Conservation (phyloP, 2,888 invertebrate species). For the Chrysolina haemoptera region DNA sequence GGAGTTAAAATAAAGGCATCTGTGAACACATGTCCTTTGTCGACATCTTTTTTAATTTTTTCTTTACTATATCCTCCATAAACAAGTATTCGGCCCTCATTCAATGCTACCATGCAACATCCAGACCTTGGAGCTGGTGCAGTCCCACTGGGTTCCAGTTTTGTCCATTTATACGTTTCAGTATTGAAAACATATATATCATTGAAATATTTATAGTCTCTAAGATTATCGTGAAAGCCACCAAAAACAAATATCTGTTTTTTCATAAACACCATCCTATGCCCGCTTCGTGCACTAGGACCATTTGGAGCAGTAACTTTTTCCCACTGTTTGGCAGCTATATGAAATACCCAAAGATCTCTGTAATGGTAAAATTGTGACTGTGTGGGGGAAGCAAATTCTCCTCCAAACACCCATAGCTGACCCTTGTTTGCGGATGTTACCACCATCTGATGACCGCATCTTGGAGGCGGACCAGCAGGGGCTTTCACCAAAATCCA, state of each 20-base stretch:
- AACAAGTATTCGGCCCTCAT: constrained; percentile 78
- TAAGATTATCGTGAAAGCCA: constrained; percentile 91
- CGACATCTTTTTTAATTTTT: constrained; percentile 81
- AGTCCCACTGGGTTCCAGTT: constrained; percentile 77
- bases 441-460: constrained; percentile 89
- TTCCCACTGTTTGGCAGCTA: constrained; percentile 82
- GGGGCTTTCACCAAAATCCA: constrained; percentile 89
- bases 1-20: constrained; percentile 80
- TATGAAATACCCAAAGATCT: constrained; percentile 90
- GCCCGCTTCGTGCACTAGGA: constrained; percentile 89
- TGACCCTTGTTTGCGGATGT: constrained; percentile 83
- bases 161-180: constrained; percentile 85
- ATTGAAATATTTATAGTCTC: constrained; percentile 91
- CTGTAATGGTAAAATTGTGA: constrained; percentile 94
- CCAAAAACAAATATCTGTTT: constrained; percentile 90
- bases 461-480: constrained; percentile 89
- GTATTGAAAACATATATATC: constrained; percentile 88
- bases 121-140: constrained; percentile 86
- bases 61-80: constrained; percentile 87
- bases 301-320: constrained; percentile 82
- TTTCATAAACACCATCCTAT: constrained; percentile 87
- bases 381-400: constrained; percentile 91
- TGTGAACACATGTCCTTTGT: constrained; percentile 79
- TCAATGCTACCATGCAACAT: constrained; percentile 79
- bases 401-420: constrained; percentile 90